These are phyloP conservation scores for Pardosa pseudoannulata DNA, from an alignment of 2,888 invertebrate species.

Conservation along the genomic window DNA sequence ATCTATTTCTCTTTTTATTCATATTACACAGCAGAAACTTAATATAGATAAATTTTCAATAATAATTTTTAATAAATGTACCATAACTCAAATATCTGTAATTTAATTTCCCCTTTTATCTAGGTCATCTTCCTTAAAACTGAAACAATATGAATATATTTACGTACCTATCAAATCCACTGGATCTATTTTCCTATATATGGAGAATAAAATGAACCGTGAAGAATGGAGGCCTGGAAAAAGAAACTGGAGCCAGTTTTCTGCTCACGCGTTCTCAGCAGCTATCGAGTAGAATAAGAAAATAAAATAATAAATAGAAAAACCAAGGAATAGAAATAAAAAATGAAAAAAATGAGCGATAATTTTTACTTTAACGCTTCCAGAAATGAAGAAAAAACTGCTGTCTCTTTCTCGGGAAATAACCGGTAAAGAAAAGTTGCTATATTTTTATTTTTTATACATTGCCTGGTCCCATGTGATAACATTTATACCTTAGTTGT, in stretches of 20 bases:
- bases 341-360: neutral
- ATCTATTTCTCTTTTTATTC: too few relatives aligned
- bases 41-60: too few relatives aligned
- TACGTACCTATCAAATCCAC: neutral
- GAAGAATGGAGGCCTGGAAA: neutral
- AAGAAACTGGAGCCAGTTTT: neutral
- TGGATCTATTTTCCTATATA: neutral
- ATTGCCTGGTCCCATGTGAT: conserved; percentile 38
- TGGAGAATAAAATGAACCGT: neutral
- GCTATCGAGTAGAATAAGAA: neutral
- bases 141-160: too few relatives aligned
- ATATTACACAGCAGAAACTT: too few relatives aligned
- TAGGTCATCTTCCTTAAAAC: too few relatives aligned
- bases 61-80: too few relatives aligned
- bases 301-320: neutral
- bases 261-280: neutral
- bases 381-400: neutral
- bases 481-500: conserved; percentile 54
- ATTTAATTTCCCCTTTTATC: too few relatives aligned
- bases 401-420: neutral
- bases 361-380: conserved; percentile 5
- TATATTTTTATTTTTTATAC: neutral
- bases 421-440: neutral
- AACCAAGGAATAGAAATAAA: neutral
- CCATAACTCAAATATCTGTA: too few relatives aligned